Conservation (phyloP, 2,113 vertebrate genomes). For the Apteryx owenii region DNA sequence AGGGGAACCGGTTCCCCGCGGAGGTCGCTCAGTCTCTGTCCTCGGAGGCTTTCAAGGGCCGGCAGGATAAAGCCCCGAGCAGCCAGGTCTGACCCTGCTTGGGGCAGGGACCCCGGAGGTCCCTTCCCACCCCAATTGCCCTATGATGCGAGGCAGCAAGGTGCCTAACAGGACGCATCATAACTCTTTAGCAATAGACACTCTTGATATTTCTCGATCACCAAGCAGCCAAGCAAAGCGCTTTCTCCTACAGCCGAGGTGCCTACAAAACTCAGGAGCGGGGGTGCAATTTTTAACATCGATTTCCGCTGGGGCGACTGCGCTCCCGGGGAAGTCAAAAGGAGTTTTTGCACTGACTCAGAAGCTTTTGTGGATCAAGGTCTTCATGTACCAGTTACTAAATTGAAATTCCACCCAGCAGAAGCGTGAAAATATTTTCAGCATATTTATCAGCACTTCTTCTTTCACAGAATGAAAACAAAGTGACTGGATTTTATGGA, state of each 20-base stretch:
- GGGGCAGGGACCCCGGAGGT: not conserved
- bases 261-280: not conserved
- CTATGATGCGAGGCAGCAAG: not conserved
- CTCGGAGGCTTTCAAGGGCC: not conserved
- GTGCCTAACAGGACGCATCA: not conserved
- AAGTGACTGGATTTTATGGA: not conserved
- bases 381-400: not conserved
- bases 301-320: not conserved
- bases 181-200: not conserved
- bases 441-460: slow-evolving; percentile 67
- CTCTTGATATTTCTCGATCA: not conserved
- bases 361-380: not conserved
- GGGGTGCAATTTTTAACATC: not conserved
- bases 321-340: not conserved
- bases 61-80: not conserved
- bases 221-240: not conserved
- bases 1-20: not conserved
- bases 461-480: slow-evolving; percentile 11
- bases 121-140: not conserved
- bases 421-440: slow-evolving; percentile 49
- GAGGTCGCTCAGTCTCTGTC: not conserved
- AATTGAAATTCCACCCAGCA: slow-evolving; percentile 50
- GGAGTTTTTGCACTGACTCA: not conserved
- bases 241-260: not conserved
- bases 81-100: not conserved